Evolutionary conservation across 2,888 invertebrate genomes (phyloP), one percentile per base, ranked within the genome.

Genomic region (Mongoloraphidia duomilia): DNA sequence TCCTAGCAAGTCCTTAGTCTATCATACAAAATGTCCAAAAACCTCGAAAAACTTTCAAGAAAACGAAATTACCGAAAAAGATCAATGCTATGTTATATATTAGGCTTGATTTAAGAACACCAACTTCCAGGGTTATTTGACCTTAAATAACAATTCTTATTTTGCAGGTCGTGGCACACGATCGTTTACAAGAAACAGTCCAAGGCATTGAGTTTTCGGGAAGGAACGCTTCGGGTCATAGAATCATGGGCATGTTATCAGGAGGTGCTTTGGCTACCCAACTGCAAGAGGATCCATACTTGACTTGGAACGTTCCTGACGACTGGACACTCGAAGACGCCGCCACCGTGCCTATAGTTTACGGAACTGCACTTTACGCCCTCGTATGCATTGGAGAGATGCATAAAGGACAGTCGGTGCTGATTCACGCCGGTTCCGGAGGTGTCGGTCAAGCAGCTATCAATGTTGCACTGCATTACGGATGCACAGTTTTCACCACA

Each of bases 381-480:
- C 52, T 69, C 34, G 6, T 26, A 3, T 26, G 26, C 6, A 26
- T 26, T 26, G 26, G 26, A 6, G 26, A 26, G 26, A 26, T 26
- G 6, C 26, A 26, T 6, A 26, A 26, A 6, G 26, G 26, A 26
- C 26, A 26, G 6, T 26, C 26, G 6, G 26, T 26, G 6, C 26
- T 26, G 26, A 65, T 74, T 43, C 79, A 79, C 57, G 72, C 77
- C 1, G 79, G 77, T 5, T 77, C 77, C 52, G 85, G 85, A 26
- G 85, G 84, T 13, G 77, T 86, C 9, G 87, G 87, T 0, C 77
- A 83, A 61, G 84, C 87, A 1, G 85, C 87, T n/a, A 87, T 88
- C 52, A 69, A 78, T 42, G 70, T 85, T 35, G 82, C 83, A 1
- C 65, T 84, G 11, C 71, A 73, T 50, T 70, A 74, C 57, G 79